Conservation (phyloP, 2,888 invertebrate genomes). For the Cephus runcator region DNA sequence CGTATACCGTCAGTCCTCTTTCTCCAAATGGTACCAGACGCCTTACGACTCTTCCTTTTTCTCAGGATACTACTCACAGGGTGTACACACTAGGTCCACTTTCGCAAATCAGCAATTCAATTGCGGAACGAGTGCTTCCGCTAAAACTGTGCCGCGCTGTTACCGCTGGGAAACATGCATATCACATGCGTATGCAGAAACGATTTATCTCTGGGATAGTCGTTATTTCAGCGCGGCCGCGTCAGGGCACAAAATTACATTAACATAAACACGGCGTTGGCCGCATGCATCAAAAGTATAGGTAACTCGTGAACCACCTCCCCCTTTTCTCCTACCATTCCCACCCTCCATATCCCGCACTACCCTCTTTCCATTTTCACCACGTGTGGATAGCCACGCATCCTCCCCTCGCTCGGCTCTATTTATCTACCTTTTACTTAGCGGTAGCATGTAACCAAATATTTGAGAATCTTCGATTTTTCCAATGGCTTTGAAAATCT, state of each 20-base stretch:
- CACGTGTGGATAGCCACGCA: too few species aligned
- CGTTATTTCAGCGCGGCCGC: constrained; percentile 28
- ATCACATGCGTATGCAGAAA: constrained; percentile 33
- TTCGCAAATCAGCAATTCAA: constrained; percentile 18
- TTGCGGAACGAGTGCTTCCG: constrained; percentile 23
- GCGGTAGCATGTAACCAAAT: too few species aligned
- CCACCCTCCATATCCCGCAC: too few species aligned
- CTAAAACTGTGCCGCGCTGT: constrained; percentile 28
- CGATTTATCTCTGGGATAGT: constrained; percentile 34
- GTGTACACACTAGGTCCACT: background rate
- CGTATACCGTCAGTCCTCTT: too few species aligned
- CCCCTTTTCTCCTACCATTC: background rate
- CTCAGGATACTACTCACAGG: too few species aligned
- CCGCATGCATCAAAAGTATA: constrained; percentile 31
- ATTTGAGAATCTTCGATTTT: too few species aligned
- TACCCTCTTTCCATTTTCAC: too few species aligned
- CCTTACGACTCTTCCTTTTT: too few species aligned
- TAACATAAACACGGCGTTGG: constrained; percentile 24
- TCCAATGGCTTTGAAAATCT: too few species aligned
- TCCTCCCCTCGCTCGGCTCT: too few species aligned
- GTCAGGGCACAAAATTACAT: constrained; percentile 22
- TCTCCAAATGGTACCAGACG: too few species aligned
- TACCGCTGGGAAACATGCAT: constrained; percentile 28
- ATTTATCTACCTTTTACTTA: too few species aligned
- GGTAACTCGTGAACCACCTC: background rate